phyloP scores from a whole-genome alignment of 1,140 invertebrate genomes.

The Geopemphigus sp. region DNA sequence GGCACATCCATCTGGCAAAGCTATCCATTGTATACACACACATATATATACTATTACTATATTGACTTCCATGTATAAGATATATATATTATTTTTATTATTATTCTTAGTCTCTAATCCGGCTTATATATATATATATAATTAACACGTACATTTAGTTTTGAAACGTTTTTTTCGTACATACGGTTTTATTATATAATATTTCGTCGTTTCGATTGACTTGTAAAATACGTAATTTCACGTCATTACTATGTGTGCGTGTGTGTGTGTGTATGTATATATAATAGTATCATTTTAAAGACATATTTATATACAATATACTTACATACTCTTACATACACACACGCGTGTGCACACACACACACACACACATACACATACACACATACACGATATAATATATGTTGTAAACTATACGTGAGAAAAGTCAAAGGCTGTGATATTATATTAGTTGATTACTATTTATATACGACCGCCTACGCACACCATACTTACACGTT shows the following conservation, averaged over 20 bases:
- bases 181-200: neutral
- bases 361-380: too few relatives aligned
- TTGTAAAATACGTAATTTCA: too few relatives aligned
- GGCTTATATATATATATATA: neutral
- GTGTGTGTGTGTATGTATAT: neutral
- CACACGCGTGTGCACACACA: too few relatives aligned
- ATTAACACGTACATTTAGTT: conserved; percentile 32
- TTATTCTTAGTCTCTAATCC: conserved; percentile 23
- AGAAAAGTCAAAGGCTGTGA: conserved; percentile 35
- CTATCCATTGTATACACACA: too few relatives aligned
- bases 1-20: too few relatives aligned
- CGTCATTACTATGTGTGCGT: too few relatives aligned
- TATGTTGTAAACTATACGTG: conserved; percentile 14
- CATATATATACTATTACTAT: too few relatives aligned
- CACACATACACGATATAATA: too few relatives aligned
- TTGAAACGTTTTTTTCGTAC: neutral
- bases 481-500: neutral
- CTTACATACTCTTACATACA: too few relatives aligned
- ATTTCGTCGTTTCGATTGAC: conserved; percentile 2
- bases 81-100: conserved; percentile 5
- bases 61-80: conserved; percentile 28
- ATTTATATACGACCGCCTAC: neutral
- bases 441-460: conserved; percentile 19
- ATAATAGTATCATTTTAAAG: neutral
- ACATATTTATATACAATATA: conserved; percentile 11